Percentiles rank a stretch among this genome's conserved stretches.
Evolutionary conservation across 1,140 invertebrate species (phyloP).

Genomic region (Diorhabda elongata): DNA sequence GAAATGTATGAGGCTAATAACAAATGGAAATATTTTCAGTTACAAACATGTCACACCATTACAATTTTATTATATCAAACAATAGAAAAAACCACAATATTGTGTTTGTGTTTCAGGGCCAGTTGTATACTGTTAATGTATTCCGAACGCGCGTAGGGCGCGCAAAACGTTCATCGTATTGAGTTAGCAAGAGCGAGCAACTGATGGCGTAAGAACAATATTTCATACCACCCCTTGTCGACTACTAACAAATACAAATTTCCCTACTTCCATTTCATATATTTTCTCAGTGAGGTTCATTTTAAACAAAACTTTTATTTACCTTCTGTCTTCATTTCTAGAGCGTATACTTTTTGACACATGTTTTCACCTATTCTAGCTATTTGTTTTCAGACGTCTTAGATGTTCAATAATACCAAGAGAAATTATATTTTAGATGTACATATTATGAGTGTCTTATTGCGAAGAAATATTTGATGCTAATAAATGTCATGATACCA

Average conservation of each 20-base stretch:
- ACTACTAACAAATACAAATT: slow-evolving; percentile 8
- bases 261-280: background rate
- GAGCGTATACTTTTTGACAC: background rate
- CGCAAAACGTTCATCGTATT: slow-evolving; percentile 1
- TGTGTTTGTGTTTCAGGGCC: background rate
- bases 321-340: slow-evolving; percentile 13
- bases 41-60: too few species aligned
- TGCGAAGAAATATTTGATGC: too few species aligned
- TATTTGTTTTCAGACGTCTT: background rate
- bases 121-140: background rate
- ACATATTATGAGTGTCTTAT: too few species aligned
- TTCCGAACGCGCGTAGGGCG: background rate
- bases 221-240: background rate
- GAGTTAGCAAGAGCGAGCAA: slow-evolving; percentile 1
- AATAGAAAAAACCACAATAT: too few species aligned
- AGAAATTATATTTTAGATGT: too few species aligned
- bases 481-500: too few species aligned
- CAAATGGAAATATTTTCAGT: too few species aligned
- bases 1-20: too few species aligned
- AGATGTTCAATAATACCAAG: too few species aligned
- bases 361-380: slow-evolving; percentile 1
- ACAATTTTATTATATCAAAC: too few species aligned
- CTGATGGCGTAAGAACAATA: background rate
- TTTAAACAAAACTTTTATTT: slow-evolving; percentile 14
- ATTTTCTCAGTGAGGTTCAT: slow-evolving; percentile 1